Evolutionary conservation across 2,888 invertebrate species (phyloP), one percentile per base, ranked within the genome.

Genomic region (Pristionchus fissidentatus): DNA sequence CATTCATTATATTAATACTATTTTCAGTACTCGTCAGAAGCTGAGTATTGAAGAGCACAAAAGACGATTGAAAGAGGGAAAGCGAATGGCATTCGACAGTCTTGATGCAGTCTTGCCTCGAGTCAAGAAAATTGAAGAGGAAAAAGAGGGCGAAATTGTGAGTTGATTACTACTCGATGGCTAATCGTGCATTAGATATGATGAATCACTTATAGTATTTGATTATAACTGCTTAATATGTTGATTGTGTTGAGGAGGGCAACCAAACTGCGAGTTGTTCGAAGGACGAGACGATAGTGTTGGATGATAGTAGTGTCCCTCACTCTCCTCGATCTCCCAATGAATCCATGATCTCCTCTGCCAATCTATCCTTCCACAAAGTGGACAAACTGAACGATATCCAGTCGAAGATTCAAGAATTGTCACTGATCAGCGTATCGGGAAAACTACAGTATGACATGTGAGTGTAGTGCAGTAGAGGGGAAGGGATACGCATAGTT

Each of bases 351-450:
- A 19, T 52, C 52, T 52, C 52, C 52, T 52, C 52, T 52, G 52
- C 13, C 15, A 19, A 52, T 52, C 77, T 77, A 8, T 77, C 77
- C 35, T 77, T 52, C 77, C 77, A 55, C 32, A 49, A 32, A 7
- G 70, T 70, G 43, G 70, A 70, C n/a, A 70, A 41, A 43, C 70
- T 70, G 26, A 22, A 38, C 15, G 52, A 77, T 77, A 46, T 46
- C n/a, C 49, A 46, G 46, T 77, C 77, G 52, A 52, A n/a, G 49
- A 52, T 52, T 32, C 49, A 35, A 8, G 77, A 77, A 32, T 22
- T 52, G 49, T 7, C 26, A 3, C 77, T 77, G 8, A 26, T 52
- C 35, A 22, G 35, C 77, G 49, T 49, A 19, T 32, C 22, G 1
- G 49, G 29, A 22, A 19, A 19, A 32, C 49, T 52, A 32, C 49